A percentile compares a stretch with the other conserved stretches of the same genome.
Conservation (phyloP, 53 echinoderm and acorn worm species). For the Holothuria leucospilota region DNA sequence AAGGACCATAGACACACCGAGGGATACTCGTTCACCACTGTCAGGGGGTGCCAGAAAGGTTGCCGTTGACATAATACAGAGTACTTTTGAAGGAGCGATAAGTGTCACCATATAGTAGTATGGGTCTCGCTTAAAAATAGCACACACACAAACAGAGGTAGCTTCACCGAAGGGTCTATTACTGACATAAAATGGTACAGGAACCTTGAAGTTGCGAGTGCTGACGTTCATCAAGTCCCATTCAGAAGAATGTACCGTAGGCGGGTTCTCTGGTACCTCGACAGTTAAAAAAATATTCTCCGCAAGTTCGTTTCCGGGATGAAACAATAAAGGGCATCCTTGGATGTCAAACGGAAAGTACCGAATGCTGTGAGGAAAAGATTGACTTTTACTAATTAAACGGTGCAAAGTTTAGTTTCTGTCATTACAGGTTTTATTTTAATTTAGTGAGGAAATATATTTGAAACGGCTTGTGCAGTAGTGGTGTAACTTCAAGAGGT, state of each 20-base stretch:
- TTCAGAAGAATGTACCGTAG: background rate
- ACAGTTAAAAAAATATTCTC: background rate
- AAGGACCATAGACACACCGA: conserved; percentile 25
- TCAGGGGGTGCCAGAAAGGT: conserved; percentile 12
- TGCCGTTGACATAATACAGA: background rate
- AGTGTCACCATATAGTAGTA: background rate
- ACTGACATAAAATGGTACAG: background rate
- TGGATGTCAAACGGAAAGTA: conserved; percentile 24
- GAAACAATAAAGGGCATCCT: background rate
- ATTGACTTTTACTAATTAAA: too few species aligned
- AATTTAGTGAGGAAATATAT: too few species aligned
- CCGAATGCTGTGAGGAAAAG: background rate
- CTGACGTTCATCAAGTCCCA: conserved; percentile 6
- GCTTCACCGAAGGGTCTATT: background rate
- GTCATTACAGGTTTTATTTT: too few species aligned
- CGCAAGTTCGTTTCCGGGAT: background rate
- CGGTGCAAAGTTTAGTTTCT: too few species aligned
- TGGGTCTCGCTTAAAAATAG: background rate
- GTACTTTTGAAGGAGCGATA: background rate
- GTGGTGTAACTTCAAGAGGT: too few species aligned
- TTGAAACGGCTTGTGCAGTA: too few species aligned
- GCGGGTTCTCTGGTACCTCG: background rate
- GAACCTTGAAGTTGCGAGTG: background rate
- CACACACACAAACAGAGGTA: background rate
- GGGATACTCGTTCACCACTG: background rate